A percentile compares a stretch with the other conserved stretches of the same genome.
These are phyloP conservation scores for Cossypha dichroa DNA, from an alignment of 2,797 vertebrate species.

Conservation along the genomic window DNA sequence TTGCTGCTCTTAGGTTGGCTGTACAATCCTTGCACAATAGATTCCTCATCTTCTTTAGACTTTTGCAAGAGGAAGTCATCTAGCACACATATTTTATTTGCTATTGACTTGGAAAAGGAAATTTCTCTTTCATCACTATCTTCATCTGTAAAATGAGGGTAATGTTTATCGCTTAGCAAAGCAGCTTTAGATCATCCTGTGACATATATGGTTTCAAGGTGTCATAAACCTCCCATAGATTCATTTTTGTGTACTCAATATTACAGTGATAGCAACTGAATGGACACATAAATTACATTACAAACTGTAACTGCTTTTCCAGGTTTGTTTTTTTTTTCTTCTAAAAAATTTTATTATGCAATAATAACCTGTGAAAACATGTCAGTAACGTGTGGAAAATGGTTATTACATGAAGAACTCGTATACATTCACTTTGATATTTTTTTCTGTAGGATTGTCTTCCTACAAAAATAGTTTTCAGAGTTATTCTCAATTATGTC, in stretches of 20 bases:
- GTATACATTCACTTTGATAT: not conserved
- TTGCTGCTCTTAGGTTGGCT: not conserved
- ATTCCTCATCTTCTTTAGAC: not conserved
- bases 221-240: conserved; percentile 34
- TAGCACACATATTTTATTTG: not conserved
- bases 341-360: not conserved
- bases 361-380: not conserved
- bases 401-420: not conserved
- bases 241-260: conserved; percentile 33
- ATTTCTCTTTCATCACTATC: conserved; percentile 5
- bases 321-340: not conserved
- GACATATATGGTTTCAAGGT: conserved; percentile 17
- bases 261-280: conserved; percentile 34
- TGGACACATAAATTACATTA: conserved; percentile 32
- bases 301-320: not conserved
- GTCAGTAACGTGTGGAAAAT: not conserved
- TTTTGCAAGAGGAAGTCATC: not conserved
- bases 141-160: conserved; percentile 14
- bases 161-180: conserved; percentile 31
- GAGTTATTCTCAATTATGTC: not conserved
- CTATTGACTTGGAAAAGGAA: not conserved
- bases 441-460: not conserved
- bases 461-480: not conserved
- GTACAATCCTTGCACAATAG: not conserved
- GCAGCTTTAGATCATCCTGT: conserved; percentile 41